Evolutionary conservation across 2,113 vertebrate genomes (phyloP).

Genomic region (Pluvialis apricaria): DNA sequence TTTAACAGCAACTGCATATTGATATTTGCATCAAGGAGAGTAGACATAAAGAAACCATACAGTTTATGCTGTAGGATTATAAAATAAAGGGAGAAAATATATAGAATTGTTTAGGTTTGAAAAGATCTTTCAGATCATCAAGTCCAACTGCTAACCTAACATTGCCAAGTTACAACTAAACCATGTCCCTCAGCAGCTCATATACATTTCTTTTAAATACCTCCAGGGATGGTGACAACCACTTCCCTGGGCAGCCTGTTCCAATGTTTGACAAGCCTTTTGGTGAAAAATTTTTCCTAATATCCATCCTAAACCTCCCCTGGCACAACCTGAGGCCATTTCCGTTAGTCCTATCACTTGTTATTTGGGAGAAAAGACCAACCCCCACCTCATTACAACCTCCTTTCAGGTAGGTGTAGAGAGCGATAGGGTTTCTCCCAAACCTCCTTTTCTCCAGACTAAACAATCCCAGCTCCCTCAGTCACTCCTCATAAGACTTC

Average conservation of each 20-base stretch:
- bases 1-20: neutral
- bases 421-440: neutral
- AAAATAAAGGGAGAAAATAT: neutral
- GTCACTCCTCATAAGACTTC: neutral
- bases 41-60: neutral
- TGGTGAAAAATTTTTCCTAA: neutral
- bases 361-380: neutral
- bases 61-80: neutral
- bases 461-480: neutral
- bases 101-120: neutral
- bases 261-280: neutral
- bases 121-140: neutral
- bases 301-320: neutral
- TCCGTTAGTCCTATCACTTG: neutral
- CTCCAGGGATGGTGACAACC: neutral
- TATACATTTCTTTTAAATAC: neutral
- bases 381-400: neutral
- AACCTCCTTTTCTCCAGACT: neutral
- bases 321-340: neutral
- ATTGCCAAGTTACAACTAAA: neutral
- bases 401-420: neutral
- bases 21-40: neutral
- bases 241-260: neutral
- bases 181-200: neutral
- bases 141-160: neutral